Evolutionary conservation across 2,888 invertebrate species (phyloP), one percentile per base, ranked within the genome.

Genomic region (Latrodectus elegans): DNA sequence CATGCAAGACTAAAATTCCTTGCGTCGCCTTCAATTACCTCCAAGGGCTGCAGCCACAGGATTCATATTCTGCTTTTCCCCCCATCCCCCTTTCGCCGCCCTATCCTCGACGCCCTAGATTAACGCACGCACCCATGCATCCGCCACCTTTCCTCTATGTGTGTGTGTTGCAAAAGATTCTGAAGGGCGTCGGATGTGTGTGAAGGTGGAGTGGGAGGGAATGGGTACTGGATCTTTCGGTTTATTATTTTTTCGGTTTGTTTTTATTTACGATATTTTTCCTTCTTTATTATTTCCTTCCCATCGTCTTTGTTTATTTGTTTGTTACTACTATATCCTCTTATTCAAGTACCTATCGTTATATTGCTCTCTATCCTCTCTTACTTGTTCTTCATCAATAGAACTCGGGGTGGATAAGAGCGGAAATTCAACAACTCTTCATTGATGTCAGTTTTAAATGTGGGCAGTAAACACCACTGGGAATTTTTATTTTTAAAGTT

Each of bases 11-110:
- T 83, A 88, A 88, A 88, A 88, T 88, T 88, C 82, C 78, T 51
- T 65, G 82, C 83, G 87, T 88, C 87, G 73, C 87, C 87, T 88
- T 88, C 87, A 88, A 88, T 88, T 88, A 88, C 87, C 78, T 88
- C 78, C 64, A 78, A 82, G 78, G 60, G 72, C 71, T 71, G 87
- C 78, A 49, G 78, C 87, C 78, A 68, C 87, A 76, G 86, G 81
- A 87, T 87, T 87, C 86, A 87, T 87, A 81, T 83, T 82, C 82
- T 78, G 71, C 67, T 79, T 76, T 67, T 73, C 76, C 78, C 78
- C 53, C 22, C 60, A 49, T 65, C 74, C 17, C 51, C 74, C 68
- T 60, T 68, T 70, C 71, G 22, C 74, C 51, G 38, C 65, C 53
- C 68, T 26, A 49, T 60, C 68, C 77, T 75, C 76, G 60, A 83